Evolutionary conservation across 1,140 invertebrate genomes (phyloP), one percentile per base, ranked within the genome.

Genomic region (Sinella curviseta): DNA sequence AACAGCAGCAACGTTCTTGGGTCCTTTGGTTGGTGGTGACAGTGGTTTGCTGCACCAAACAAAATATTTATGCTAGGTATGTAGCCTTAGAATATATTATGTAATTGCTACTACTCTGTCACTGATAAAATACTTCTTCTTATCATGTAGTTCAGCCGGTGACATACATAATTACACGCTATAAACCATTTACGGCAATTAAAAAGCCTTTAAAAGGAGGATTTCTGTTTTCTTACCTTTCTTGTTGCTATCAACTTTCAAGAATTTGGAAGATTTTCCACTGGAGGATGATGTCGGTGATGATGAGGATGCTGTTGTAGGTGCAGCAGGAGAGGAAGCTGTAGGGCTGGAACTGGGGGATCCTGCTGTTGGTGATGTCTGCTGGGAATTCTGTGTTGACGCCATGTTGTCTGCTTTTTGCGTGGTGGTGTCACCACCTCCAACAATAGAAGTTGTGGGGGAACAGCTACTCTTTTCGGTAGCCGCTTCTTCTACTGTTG

Each of bases 201-300:
- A 70, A 60, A 4, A 12, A 70, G 65, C 26, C 30, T 16, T 24
- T 70, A 24, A 70, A 33, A 70, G 31, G 2, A 4, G 65, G 24
- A 60, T 60, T 60, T 60, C 8, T 17, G 55, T 60, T 60, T 60
- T 60, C 14, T 70, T 70, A 70, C 65, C 65, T 70, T 70, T 70
- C n/a, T 70, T n/a, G n/a, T n/a, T n/a, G n/a, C n/a, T 70, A 33
- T 70, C 65, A 8, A 70, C 65, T 70, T 70, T 70, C 1, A 70
- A 24, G 24, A 31, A 70, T n/a, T 70, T 70, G 2, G 65, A 65
- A 65, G 57, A 65, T 65, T 65, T 65, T 65, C 57, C 57, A 65
- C 39, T 48, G 39, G 39, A 60, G 14, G 57, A 60, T 3, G 57
- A 3, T 4, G 12, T 60, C 57, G 8, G 8, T 8, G 39, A 8